These are phyloP conservation scores for Notothenia coriiceps DNA, from an alignment of 2,113 vertebrate species.

Conservation along the genomic window DNA sequence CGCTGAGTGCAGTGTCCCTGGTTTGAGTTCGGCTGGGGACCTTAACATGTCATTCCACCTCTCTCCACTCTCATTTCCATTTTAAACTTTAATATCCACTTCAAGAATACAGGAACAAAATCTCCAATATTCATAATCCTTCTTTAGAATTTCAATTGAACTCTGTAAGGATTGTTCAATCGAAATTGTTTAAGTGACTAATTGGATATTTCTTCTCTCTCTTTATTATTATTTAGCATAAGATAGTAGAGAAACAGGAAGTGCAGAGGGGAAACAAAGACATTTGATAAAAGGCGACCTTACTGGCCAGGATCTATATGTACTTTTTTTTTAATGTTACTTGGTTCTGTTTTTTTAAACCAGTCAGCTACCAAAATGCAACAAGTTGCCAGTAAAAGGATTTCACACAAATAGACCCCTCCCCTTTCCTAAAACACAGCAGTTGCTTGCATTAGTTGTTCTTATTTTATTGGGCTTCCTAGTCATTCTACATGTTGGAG, in stretches of 20 bases:
- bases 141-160: background rate
- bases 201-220: background rate
- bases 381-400: too few species aligned
- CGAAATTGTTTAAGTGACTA: background rate
- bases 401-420: too few species aligned
- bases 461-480: background rate
- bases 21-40: conserved; percentile 12
- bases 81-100: background rate
- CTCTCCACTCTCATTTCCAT: background rate
- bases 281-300: background rate
- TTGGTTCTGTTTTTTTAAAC: too few species aligned
- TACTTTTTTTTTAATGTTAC: too few species aligned
- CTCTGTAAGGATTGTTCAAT: background rate
- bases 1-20: background rate
- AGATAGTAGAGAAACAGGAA: background rate
- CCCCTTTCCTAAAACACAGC: too few species aligned
- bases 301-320: too few species aligned
- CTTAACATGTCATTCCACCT: background rate
- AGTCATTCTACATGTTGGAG: background rate
- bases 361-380: too few species aligned
- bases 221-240: background rate
- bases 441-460: background rate
- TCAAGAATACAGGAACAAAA: background rate
- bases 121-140: background rate
- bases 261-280: background rate